These are phyloP conservation scores for Anseranas semipalmata DNA, from an alignment of 2,113 vertebrate species.

Conservation along the genomic window DNA sequence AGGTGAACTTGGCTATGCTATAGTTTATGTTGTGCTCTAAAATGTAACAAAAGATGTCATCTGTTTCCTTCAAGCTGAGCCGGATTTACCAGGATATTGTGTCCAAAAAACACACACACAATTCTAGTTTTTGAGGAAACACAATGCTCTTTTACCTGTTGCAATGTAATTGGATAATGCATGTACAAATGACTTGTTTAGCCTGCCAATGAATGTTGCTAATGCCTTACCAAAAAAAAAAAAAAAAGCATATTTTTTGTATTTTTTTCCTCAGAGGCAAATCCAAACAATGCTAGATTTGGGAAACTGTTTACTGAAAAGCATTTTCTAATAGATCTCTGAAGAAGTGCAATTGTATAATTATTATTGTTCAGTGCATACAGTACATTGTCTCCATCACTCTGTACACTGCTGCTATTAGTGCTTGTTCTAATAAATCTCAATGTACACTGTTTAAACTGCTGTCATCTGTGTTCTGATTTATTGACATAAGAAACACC, in stretches of 20 bases:
- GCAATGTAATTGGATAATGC: slow-evolving; percentile 80
- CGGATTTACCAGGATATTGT: slow-evolving; percentile 16
- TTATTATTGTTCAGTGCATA: slow-evolving; percentile 72
- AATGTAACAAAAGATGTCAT: slow-evolving; percentile 41
- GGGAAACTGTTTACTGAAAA: slow-evolving; percentile 77
- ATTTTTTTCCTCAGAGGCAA: slow-evolving; percentile 70
- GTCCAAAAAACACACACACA: not conserved
- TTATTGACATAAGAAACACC: not conserved
- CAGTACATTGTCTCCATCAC: slow-evolving; percentile 86
- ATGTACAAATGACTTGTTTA: slow-evolving; percentile 83
- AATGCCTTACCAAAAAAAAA: slow-evolving; percentile 84
- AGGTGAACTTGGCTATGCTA: slow-evolving; percentile 41
- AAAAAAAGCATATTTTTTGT: slow-evolving; percentile 60
- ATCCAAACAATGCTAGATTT: slow-evolving; percentile 79
- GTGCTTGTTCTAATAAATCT: slow-evolving; percentile 93
- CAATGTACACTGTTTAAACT: slow-evolving; percentile 71
- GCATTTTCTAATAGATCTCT: slow-evolving; percentile 83
- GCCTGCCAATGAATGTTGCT: slow-evolving; percentile 91
- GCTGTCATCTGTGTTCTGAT: slow-evolving; percentile 39
- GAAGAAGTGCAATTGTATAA: slow-evolving; percentile 90
- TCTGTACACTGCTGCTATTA: slow-evolving; percentile 87
- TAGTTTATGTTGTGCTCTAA: slow-evolving; percentile 66
- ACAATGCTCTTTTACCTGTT: slow-evolving; percentile 62
- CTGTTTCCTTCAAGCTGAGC: slow-evolving; percentile 59
- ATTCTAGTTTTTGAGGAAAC: slow-evolving; percentile 53